Base-by-base conservation (phyloP, 2,113 vertebrate species). In the Hydrolagus affinis region DNA sequence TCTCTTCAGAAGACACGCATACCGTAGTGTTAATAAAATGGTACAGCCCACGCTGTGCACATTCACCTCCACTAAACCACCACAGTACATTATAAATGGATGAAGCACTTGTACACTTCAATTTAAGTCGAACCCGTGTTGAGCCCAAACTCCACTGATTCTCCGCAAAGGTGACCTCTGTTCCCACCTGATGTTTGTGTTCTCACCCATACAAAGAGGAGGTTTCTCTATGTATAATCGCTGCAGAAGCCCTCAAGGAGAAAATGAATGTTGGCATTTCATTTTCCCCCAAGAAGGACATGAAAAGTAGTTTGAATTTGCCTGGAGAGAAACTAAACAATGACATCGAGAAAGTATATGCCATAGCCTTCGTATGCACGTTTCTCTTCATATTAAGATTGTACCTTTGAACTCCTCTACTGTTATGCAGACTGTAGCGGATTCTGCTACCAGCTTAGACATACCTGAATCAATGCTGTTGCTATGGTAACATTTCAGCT, bases 391-490 rank as follows among this genome's bases (percentile, higher is more conserved):
- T 66, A 83, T 83, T 66, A 32, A 68, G 60, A 66, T 83, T 83
- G 66, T 64, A 83, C 78, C 60, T 83, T 68, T 83, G 78, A 83
- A 83, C 78, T 66, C 30, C 66, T 68, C 78, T 62, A 30, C 78
- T 83, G 32, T 68, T 83, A 83, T 60, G 28, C 64, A 66, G 60
- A 64, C 78, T 83, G 78, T 28, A 83, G 60, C 30, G 30, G 77
- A 83, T 83, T 68, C 78, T 83, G 15, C 60, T 32, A 66, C 30
- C 78, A 83, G 66, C 78, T 19, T 68, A 62, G 62, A 83, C 78
- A 19, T 64, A 83, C 78, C 78, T 83, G 78, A 83, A 66, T 83
- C 28, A 23, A 83, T 83, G 64, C 62, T 32, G 78, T 83, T 83
- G 78, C 62, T 32, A 83, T 28, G 25, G 78, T 25, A 83, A 83